Conservation (phyloP, 2,113 vertebrate species). For the Limnothrissa miodon region DNA sequence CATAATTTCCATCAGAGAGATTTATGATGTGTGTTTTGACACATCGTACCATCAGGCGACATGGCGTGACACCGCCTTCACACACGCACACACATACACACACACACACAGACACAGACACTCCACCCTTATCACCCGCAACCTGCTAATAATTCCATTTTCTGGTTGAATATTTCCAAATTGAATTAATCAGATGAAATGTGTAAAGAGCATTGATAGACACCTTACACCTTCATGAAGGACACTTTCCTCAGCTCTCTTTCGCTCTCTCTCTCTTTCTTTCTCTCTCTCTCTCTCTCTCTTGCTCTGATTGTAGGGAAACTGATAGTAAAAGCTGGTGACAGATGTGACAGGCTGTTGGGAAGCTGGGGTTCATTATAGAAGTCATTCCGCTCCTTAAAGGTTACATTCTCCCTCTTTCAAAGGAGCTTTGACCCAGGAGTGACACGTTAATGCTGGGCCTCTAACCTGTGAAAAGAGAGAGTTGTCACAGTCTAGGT, state of each 20-base stretch:
- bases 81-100: constrained; percentile 51
- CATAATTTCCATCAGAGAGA: constrained; percentile 69
- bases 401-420: constrained; percentile 65
- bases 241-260: constrained; percentile 54
- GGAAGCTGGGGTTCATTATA: constrained; percentile 67
- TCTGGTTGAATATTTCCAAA: constrained; percentile 79
- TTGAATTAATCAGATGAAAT: constrained; percentile 76
- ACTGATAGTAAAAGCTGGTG: constrained; percentile 72
- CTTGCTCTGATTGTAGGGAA: constrained; percentile 42
- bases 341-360: constrained; percentile 72
- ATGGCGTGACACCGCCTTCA: constrained; percentile 67
- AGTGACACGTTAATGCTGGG: constrained; percentile 59
- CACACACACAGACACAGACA: constrained; percentile 19
- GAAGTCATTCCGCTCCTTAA: constrained; percentile 65
- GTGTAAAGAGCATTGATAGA: constrained; percentile 71
- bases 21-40: constrained; percentile 76
- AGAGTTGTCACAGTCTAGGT: constrained; percentile 49
- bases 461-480: constrained; percentile 51
- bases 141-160: constrained; percentile 83
- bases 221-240: constrained; percentile 75
- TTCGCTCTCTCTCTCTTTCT: not conserved
- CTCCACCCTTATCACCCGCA: constrained; percentile 51
- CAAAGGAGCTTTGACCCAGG: constrained; percentile 47
- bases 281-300: constrained; percentile 5
- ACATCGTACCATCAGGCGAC: constrained; percentile 70